Evolutionary conservation across 2,113 vertebrate species (phyloP), one percentile per base, ranked within the genome.

Genomic region (Symphodus melops): DNA sequence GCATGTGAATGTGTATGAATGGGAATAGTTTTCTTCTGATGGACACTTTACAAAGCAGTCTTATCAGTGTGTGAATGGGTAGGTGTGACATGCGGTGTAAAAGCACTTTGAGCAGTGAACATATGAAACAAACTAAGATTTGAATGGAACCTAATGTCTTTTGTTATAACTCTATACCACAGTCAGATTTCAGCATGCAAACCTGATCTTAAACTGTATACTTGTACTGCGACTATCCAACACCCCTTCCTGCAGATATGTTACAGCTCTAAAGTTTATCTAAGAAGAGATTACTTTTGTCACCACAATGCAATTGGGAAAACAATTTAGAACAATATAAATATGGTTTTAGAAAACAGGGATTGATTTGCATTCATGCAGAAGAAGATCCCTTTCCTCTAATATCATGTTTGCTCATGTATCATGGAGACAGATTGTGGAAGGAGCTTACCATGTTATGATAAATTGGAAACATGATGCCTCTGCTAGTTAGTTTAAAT

Each of bases 281-380:
- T 21, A 46, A 16, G 21, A 51, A 28, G 52, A 2, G 0, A 67
- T 55, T 46, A 33, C 41, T 48, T 69, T 58, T 58, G 5, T 51
- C n/a, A 70, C 44, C 28, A 59, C 28, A 51, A 9, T 3, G 0
- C 46, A 39, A 59, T 23, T 65, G 14, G 16, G 14, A 46, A 64
- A 74, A 57, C 52, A 64, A 56, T 73, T 73, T 56, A 25, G 41
- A 25, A 14, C 52, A 9, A n/a, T 3, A 54, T 37, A 36, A 73
- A 57, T 2, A 4, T 64, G 17, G 46, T 25, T 37, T 9, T 9
- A 16, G 33, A 44, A 57, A 20, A n/a, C 42, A n/a, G 10, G 21
- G n/a, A 48, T 48, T 37, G 28, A 53, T 25, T 8, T 54, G 52
- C 9, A 17, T 39, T 51, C 37, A 20, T 60, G n/a, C 9, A 46